Base-by-base conservation (phyloP, 2,888 invertebrate genomes). In the Ornithoptera priamus region DNA sequence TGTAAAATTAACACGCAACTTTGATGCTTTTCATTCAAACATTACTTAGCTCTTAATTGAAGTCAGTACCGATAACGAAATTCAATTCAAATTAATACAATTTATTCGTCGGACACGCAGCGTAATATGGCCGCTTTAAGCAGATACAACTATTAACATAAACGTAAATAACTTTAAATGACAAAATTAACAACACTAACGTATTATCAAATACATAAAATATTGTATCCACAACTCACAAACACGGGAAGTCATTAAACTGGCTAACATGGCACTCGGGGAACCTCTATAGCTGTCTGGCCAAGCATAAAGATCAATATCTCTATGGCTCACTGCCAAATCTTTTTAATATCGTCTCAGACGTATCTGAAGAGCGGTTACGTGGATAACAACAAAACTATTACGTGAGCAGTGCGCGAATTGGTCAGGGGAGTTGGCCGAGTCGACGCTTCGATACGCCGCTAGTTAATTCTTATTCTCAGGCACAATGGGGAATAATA, bases 261-360 rank as follows among this genome's bases (percentile, higher is more conserved):
- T 85, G 84, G 87, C 85, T 82, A 84, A 85, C 86, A 83, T 83
- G 85, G 88, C 85, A 90, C 87, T 90, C 89, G 86, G 82, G 84
- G 81, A 85, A 85, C 84, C 85, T 86, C 89, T 83, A 84, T 86
- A 85, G 86, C 87, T 85, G 89, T 89, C 90, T 89, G 89, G 89
- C 86, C 86, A 84, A 87, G 88, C 90, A 89, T 90, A 87, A 90
- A 91, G 92, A 92, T 92, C 91, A 88, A 91, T 92, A 92, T 91
- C 92, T 85, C 75, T 80, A 84, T 92, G 92, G 92, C 91, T 79
- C 83, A 81, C 79, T 89, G 92, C 92, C 92, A 92, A 90, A 91
- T 90, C 90, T 92, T 91, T 92, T 92, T 92, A 92, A 92, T 92
- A 92, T 90, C 89, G 83, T 86, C 87, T 83, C 85, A 85, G 85